Evolutionary conservation across 2,797 vertebrate species (phyloP).

Genomic region (Coracias cyanogaster): DNA sequence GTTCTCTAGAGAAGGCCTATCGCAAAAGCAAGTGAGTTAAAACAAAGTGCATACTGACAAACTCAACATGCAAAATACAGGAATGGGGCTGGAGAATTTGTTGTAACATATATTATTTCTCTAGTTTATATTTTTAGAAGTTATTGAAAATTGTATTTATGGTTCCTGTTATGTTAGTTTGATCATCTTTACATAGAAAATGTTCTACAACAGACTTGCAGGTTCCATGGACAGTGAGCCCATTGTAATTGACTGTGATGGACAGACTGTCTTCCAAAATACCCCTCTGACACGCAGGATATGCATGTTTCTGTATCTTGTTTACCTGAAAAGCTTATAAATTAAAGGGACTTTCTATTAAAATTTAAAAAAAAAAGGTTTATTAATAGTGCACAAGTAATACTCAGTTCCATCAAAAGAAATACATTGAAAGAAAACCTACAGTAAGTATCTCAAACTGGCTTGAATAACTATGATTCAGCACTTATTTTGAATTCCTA

Average conservation of each 20-base stretch:
- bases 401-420: background rate
- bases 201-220: background rate
- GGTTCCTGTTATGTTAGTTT: background rate
- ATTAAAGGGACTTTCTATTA: background rate
- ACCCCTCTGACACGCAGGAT: background rate
- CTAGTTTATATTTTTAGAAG: background rate
- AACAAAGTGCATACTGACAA: conserved; percentile 25
- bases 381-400: background rate
- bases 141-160: background rate
- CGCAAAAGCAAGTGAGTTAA: conserved; percentile 52
- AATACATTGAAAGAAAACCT: background rate
- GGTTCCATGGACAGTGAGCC: background rate
- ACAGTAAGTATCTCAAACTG: background rate
- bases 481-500: background rate
- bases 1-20: conserved; percentile 23
- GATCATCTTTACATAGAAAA: background rate
- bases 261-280: background rate
- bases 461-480: background rate
- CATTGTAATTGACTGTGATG: background rate
- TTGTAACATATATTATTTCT: background rate
- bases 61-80: background rate
- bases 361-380: background rate
- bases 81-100: background rate
- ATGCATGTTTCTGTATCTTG: background rate
- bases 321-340: background rate